phyloP scores from a whole-genome alignment of 2,113 vertebrate genomes.

The sheep (Ovis aries) region ARS-UI_Ramb_v3.0 NC_056066.1:76728501-76729000 shows the following conservation, averaged over 20 bases:
- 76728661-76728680: neutral
- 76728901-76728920: neutral
- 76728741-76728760: rapidly evolving
- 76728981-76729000: neutral
- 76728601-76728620: neutral
- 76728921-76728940: neutral
- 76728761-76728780: rapidly evolving
- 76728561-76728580: neutral
- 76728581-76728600: neutral
- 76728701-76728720: neutral
- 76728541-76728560: neutral
- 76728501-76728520: neutral
- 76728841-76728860: neutral
- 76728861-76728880: too few species aligned
- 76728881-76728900: neutral
- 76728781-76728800: neutral
- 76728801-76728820: rapidly evolving
- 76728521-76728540: neutral
- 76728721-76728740: neutral
- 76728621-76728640: rapidly evolving
- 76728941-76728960: neutral
- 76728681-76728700: neutral
- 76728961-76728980: neutral
- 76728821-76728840: neutral
- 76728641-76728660: neutral